Percentiles rank a stretch among this genome's conserved stretches.
phyloP scores from a whole-genome alignment of 1,140 invertebrate genomes.

The Xylocopa sonorina region DNA sequence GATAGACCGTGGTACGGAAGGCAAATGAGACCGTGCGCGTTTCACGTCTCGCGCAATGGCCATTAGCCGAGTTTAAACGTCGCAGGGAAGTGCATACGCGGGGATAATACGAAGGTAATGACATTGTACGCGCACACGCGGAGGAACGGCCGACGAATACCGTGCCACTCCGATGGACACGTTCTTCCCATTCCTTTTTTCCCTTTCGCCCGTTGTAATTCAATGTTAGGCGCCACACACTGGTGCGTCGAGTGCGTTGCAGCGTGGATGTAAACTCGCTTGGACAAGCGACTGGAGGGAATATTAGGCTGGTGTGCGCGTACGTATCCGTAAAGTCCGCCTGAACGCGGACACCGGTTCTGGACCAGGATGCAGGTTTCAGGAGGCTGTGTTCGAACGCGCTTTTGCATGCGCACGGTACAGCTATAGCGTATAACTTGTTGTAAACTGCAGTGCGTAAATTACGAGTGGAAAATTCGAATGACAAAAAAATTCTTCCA shows the following conservation, averaged over 20 bases:
- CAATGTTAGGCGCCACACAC: slow-evolving; percentile 21
- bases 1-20: slow-evolving; percentile 29
- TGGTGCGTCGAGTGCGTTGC: neutral
- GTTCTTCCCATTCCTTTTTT: slow-evolving; percentile 21
- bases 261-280: neutral
- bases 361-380: neutral
- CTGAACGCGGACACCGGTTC: neutral
- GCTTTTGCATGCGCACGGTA: neutral
- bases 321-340: too few species aligned
- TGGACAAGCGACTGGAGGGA: slow-evolving; percentile 6
- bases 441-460: neutral
- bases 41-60: slow-evolving; percentile 51
- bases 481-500: too few species aligned
- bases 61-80: slow-evolving; percentile 61
- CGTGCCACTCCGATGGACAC: neutral
- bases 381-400: neutral
- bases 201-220: neutral
- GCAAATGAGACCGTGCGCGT: slow-evolving; percentile 54
- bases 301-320: neutral
- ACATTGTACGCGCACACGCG: slow-evolving; percentile 40
- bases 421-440: neutral
- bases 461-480: neutral
- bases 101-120: slow-evolving; percentile 60
- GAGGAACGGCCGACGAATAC: neutral
- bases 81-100: slow-evolving; percentile 48